Conservation (phyloP, 1,140 invertebrate species). For the Lepidostoma basale region DNA sequence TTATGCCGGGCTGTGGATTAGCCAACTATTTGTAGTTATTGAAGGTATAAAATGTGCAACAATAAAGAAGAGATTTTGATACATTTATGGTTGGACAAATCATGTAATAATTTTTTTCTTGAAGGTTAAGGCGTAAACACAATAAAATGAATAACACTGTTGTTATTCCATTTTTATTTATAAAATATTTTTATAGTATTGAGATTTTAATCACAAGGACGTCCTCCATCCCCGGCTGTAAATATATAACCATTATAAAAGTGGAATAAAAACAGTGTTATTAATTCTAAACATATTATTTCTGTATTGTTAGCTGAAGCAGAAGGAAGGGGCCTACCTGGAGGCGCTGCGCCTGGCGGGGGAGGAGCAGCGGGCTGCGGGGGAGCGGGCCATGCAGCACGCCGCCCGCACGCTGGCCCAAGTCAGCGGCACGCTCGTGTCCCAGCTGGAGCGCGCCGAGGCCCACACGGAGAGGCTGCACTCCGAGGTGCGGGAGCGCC, state of each 20-base stretch:
- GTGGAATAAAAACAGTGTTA: too few species aligned
- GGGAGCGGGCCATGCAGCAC: not conserved
- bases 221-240: not conserved
- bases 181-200: not conserved
- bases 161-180: not conserved
- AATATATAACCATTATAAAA: too few species aligned
- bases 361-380: slow-evolving; percentile 20
- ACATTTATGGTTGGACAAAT: too few species aligned
- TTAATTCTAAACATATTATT: not conserved
- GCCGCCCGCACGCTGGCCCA: too few species aligned
- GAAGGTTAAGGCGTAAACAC: too few species aligned
- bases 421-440: too few species aligned
- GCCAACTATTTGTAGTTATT: too few species aligned
- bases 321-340: slow-evolving; percentile 30
- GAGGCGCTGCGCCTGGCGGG: slow-evolving; percentile 26
- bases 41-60: too few species aligned
- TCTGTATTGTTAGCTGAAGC: slow-evolving; percentile 23
- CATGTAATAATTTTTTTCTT: too few species aligned
- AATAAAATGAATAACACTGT: not conserved
- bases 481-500: slow-evolving; percentile 2
- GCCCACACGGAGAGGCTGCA: slow-evolving; percentile 4
- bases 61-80: too few species aligned
- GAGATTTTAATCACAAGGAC: not conserved
- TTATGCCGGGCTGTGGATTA: too few species aligned
- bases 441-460: too few species aligned